Base-by-base conservation (phyloP, 2,797 vertebrate genomes). In the Acestrorhynchus altus region DNA sequence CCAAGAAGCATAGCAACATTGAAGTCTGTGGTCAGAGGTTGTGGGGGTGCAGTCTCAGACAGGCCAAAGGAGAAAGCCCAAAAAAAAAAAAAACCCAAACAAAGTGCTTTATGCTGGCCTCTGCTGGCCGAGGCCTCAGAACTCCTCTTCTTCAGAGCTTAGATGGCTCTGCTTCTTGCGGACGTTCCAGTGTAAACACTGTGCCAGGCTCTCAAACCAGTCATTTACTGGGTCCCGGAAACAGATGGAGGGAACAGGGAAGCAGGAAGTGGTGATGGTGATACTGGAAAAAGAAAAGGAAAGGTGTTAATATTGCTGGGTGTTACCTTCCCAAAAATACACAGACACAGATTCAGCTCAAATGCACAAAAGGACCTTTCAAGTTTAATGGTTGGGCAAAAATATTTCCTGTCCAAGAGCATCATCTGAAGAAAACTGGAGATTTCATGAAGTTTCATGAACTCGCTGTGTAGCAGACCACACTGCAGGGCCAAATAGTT, bases 101-200 rank as follows among this genome's bases (percentile, higher is more conserved):
- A 51, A 65, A 72, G 61, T 59, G 63, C 63, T 81, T 63, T 13
- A 8, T 22, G 5, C 28, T 22, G 35, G 49, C 28, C 6, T 22
- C 28, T n/a, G 47, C 46, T 40, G 16, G 10, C 12, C 4, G 0
- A 22, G 24, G 18, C 49, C 20, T 80, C 79, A 81, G 73, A 74
- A 78, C 65, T 82, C 81, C 7, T 82, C 83, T n/a, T 80, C 78
- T 42, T 82, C 81, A 3, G 28, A 69, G 51, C 61, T 85, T 40
- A 95, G 90, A 0, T 93, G 86, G 6, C 89, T 89, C 86, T 95
- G 94, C 81, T 90, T 90, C 89, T 95, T 95, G 28, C 94, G 92
- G 1, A 95, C 92, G 46, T 95, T 95, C 94, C 94, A 95, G 86
- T 95, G 94, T 82, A 95, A 82, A 86, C 94, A 95, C 90, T 95